These are phyloP conservation scores for Apodemia zela DNA, from an alignment of 2,888 invertebrate genomes.

Conservation along the genomic window DNA sequence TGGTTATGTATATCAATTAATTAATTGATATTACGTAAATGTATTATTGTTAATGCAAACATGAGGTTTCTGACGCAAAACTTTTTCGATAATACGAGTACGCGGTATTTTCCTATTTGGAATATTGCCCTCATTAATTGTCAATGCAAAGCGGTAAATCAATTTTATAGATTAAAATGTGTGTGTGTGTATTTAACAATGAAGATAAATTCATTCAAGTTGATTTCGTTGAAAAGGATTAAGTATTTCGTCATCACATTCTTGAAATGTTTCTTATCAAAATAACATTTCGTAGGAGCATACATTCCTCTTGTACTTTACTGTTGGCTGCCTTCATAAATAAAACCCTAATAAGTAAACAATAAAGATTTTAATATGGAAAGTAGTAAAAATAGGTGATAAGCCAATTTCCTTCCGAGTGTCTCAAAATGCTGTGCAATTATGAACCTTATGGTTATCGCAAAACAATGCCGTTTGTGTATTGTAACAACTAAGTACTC, in stretches of 20 bases:
- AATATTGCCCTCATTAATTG: neutral
- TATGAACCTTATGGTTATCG: slow-evolving; percentile 33
- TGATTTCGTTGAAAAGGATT: slow-evolving; percentile 5
- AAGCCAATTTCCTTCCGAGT: slow-evolving; percentile 7
- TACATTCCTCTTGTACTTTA: neutral
- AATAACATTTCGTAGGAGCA: neutral
- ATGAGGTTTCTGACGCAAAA: neutral
- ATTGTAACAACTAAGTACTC: slow-evolving; percentile 52
- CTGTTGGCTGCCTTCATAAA: slow-evolving; percentile 15
- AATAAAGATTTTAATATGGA: slow-evolving; percentile 4
- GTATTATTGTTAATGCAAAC: too few relatives aligned
- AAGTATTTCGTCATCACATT: neutral
- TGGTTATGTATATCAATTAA: too few relatives aligned
- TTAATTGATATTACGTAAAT: too few relatives aligned
- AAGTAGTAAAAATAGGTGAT: slow-evolving; percentile 4
- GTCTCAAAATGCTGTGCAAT: neutral
- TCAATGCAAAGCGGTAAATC: neutral
- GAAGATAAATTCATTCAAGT: slow-evolving; percentile 6
- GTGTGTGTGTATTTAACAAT: neutral
- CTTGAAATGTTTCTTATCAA: neutral
- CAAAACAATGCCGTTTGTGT: slow-evolving; percentile 46
- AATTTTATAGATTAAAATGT: neutral
- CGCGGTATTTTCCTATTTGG: neutral
- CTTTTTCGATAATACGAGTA: neutral
- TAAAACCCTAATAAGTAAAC: slow-evolving; percentile 1